These are phyloP conservation scores for Nothura maculosa DNA, from an alignment of 2,797 vertebrate species.

Conservation along the genomic window DNA sequence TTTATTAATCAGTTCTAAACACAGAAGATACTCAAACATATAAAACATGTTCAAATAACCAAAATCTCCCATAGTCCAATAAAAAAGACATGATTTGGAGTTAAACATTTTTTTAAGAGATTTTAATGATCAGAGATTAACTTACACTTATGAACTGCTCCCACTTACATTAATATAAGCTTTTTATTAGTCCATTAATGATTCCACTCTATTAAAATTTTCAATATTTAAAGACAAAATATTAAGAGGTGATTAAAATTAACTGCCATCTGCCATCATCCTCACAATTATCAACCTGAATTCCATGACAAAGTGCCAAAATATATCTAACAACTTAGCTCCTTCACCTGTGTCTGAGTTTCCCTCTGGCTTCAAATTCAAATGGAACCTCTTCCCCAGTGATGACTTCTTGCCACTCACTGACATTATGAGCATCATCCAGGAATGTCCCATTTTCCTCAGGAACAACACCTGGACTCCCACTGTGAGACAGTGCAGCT, in stretches of 20 bases:
- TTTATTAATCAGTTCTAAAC: background rate
- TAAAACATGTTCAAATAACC: background rate
- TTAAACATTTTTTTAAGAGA: background rate
- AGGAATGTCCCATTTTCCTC: conserved; percentile 86
- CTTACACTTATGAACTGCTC: background rate
- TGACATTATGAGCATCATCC: conserved; percentile 92
- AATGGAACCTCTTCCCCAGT: conserved; percentile 96
- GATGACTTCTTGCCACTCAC: conserved; percentile 94
- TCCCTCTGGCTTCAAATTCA: conserved; percentile 96
- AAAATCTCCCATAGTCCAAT: fast-evolving
- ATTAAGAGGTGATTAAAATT: background rate
- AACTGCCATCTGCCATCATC: background rate
- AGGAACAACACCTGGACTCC: conserved; percentile 91
- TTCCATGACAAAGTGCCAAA: background rate
- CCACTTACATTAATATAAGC: background rate
- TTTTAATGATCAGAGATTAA: background rate
- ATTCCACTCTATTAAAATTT: background rate
- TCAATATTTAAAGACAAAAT: background rate
- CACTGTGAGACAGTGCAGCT: conserved; percentile 96
- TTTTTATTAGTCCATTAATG: background rate
- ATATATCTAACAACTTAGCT: background rate
- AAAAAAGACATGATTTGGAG: background rate
- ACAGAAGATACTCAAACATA: background rate
- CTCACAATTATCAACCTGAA: background rate
- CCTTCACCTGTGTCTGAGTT: conserved; percentile 86